phyloP scores from a whole-genome alignment of 2,888 invertebrate species.

The Euplexia lucipara region DNA sequence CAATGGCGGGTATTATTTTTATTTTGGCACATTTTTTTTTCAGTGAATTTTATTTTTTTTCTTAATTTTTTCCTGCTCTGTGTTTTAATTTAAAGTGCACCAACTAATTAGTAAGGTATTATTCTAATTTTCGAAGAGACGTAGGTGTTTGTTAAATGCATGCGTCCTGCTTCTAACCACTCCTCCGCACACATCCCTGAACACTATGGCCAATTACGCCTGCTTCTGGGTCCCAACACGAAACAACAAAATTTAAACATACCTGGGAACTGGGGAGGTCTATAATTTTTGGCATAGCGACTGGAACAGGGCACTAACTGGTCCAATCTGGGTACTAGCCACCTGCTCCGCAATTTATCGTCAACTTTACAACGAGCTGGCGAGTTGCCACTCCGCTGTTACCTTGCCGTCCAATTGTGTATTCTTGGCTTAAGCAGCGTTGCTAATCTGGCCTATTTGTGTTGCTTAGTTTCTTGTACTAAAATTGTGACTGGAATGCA shows the following conservation, averaged over 20 bases:
- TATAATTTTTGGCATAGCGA: slow-evolving; percentile 62
- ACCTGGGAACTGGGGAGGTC: slow-evolving; percentile 50
- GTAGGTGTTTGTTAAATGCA: not conserved
- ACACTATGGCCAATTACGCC: not conserved
- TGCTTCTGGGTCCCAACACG: not conserved
- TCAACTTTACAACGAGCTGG: slow-evolving; percentile 78
- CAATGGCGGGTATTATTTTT: no score
- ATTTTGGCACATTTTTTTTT: no score
- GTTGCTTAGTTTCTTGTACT: slow-evolving; percentile 28
- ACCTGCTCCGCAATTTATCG: slow-evolving; percentile 79
- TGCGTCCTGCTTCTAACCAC: not conserved
- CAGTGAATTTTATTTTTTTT: no score
- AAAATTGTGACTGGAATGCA: slow-evolving; percentile 6
- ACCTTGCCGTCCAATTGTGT: slow-evolving; percentile 57
- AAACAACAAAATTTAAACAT: slow-evolving; percentile 39
- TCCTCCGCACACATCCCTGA: not conserved
- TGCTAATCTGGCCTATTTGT: slow-evolving; percentile 52
- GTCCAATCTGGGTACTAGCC: slow-evolving; percentile 61
- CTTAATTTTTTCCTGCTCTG: not conserved
- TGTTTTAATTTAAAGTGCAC: not conserved
- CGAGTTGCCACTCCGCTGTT: slow-evolving; percentile 74
- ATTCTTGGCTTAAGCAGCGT: slow-evolving; percentile 58
- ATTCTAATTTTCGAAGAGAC: not conserved
- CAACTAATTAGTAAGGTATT: not conserved
- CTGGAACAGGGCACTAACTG: slow-evolving; percentile 50